phyloP scores from a whole-genome alignment of 2,797 vertebrate genomes.

The Cygnus olor region DNA sequence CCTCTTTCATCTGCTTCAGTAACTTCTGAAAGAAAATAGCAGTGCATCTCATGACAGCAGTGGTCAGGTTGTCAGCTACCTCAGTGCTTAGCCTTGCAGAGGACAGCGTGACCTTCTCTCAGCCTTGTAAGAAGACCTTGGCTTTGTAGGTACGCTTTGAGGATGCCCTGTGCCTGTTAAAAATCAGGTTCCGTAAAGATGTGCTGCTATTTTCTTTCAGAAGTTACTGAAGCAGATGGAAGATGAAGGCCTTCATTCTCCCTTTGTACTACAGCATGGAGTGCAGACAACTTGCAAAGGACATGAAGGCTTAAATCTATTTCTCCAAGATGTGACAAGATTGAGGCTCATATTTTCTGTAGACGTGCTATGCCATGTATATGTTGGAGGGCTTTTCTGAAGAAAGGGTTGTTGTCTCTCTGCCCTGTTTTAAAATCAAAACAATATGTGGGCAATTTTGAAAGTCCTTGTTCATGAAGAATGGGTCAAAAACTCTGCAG shows the following conservation, averaged over 20 bases:
- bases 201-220: neutral
- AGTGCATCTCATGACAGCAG: too few species aligned
- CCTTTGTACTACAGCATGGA: too few species aligned
- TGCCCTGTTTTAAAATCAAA: neutral
- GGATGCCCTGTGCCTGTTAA: neutral
- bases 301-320: too few species aligned
- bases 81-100: neutral
- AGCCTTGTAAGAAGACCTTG: neutral
- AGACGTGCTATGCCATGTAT: rapidly evolving
- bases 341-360: neutral
- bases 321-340: neutral
- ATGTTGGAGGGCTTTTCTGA: neutral
- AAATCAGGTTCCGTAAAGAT: neutral
- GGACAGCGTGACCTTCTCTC: neutral
- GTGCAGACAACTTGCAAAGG: too few species aligned
- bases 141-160: neutral
- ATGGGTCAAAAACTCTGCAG: neutral
- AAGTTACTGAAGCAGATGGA: too few species aligned
- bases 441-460: neutral
- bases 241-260: too few species aligned
- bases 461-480: neutral
- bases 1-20: too few species aligned
- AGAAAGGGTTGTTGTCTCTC: neutral
- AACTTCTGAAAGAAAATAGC: too few species aligned
- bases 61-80: neutral